These are phyloP conservation scores for Paraescarpia echinospica DNA, from an alignment of 1,140 invertebrate species.

Conservation along the genomic window DNA sequence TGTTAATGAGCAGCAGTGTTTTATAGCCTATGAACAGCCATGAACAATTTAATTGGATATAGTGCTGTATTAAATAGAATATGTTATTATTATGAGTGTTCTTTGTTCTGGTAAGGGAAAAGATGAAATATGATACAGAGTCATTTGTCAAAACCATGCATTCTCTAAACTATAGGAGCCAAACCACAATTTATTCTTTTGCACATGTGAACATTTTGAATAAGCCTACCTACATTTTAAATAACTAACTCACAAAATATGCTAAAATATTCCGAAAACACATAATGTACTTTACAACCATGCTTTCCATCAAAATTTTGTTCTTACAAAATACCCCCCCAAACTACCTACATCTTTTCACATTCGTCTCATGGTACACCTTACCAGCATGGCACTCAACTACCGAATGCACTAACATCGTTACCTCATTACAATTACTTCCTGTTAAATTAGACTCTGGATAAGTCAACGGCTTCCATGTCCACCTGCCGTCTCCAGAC, in stretches of 20 bases:
- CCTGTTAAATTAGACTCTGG: background rate
- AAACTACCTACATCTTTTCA: background rate
- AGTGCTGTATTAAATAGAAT: too few relatives aligned
- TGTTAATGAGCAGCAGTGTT: background rate
- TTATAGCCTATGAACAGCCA: too few relatives aligned
- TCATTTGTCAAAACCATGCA: too few relatives aligned
- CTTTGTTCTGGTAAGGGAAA: background rate
- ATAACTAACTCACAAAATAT: background rate
- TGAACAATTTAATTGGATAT: too few relatives aligned
- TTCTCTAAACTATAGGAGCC: background rate
- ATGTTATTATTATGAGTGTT: background rate
- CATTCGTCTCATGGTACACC: background rate
- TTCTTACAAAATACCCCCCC: background rate
- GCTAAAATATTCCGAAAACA: background rate
- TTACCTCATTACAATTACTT: background rate
- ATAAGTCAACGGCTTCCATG: background rate
- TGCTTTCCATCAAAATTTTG: background rate
- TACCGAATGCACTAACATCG: background rate
- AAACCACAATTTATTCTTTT: background rate
- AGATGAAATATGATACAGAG: too few relatives aligned
- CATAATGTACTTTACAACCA: background rate
- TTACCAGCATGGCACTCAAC: background rate
- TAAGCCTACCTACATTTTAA: background rate
- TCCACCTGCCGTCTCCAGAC: background rate
- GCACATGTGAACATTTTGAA: background rate